A percentile compares a stretch with the other conserved stretches of the same genome.
phyloP scores from a whole-genome alignment of 2,888 invertebrate genomes.

The Eumerus sabulonum region DNA sequence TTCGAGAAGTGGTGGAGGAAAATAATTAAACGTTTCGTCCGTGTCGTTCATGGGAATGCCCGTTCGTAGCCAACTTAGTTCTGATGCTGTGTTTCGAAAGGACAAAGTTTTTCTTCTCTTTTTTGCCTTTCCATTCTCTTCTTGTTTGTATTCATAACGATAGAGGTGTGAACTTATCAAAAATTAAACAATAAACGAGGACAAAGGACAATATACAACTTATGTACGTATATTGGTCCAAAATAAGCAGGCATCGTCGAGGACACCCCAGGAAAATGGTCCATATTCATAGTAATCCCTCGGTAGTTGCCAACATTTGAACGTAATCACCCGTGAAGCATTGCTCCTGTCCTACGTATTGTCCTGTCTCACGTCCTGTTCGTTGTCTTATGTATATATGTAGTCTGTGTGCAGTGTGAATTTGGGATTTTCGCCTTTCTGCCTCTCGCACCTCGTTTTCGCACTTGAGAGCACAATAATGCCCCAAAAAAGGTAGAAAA shows the following conservation, averaged over 20 bases:
- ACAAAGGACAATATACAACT: conserved; percentile 32
- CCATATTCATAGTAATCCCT: conserved; percentile 42
- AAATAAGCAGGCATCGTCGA: conserved; percentile 32
- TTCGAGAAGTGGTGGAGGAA: conserved; percentile 15
- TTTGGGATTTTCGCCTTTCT: conserved; percentile 13
- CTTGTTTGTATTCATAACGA: neutral
- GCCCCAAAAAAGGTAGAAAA: conserved; percentile 42
- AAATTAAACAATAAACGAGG: conserved; percentile 58
- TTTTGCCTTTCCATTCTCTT: neutral
- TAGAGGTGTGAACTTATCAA: conserved; percentile 63
- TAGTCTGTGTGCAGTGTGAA: too few relatives aligned
- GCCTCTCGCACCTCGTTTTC: conserved; percentile 61
- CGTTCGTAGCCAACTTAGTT: conserved; percentile 18
- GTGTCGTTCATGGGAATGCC: conserved; percentile 38
- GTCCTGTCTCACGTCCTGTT: too few relatives aligned
- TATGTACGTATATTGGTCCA: conserved; percentile 10
- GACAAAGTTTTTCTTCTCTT: conserved; percentile 13
- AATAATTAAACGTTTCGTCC: conserved; percentile 55
- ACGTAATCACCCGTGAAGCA: conserved; percentile 49
- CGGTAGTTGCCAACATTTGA: conserved; percentile 35
- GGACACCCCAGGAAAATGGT: conserved; percentile 31
- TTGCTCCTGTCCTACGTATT: neutral
- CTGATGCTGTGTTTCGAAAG: conserved; percentile 34
- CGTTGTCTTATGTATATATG: too few relatives aligned
- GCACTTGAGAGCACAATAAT: conserved; percentile 48